phyloP scores from a whole-genome alignment of 2,113 vertebrate species.

The Synchiropus splendidus region DNA sequence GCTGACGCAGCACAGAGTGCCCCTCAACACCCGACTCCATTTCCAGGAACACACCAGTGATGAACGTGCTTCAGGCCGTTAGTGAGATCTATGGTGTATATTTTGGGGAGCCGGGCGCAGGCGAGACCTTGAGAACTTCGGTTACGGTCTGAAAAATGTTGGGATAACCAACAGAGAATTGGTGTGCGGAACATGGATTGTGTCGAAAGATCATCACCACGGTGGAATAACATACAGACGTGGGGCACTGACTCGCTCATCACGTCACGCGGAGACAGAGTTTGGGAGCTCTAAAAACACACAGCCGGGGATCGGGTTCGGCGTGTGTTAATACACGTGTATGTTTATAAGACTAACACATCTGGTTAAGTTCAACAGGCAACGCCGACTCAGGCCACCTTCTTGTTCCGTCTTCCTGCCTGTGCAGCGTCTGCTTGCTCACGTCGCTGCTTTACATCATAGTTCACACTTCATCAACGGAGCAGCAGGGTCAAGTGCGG shows the following conservation, averaged over 20 bases:
- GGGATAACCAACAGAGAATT: conserved; percentile 26
- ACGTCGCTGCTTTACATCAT: conserved; percentile 44
- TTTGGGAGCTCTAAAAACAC: background rate
- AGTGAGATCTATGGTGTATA: conserved; percentile 33
- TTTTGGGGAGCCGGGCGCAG: conserved; percentile 25
- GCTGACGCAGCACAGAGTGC: conserved; percentile 26
- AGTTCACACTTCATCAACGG: conserved; percentile 40
- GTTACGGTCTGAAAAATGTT: conserved; percentile 31
- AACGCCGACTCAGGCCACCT: background rate
- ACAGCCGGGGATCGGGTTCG: background rate
- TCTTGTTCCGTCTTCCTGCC: conserved; percentile 3
- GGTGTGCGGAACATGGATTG: conserved; percentile 25
- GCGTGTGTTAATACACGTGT: background rate
- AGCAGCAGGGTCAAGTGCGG: conserved; percentile 28
- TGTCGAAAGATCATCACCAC: conserved; percentile 39
- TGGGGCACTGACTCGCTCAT: conserved; percentile 18
- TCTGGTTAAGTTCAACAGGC: conserved; percentile 18
- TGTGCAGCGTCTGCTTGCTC: conserved; percentile 4
- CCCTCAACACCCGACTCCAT: conserved; percentile 9
- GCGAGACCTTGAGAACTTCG: conserved; percentile 17
- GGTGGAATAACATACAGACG: conserved; percentile 40
- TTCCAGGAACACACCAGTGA: conserved; percentile 39
- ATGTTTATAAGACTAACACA: conserved; percentile 18
- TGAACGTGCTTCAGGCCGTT: conserved; percentile 21
- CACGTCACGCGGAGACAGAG: background rate